Base-by-base conservation (phyloP, 2,888 invertebrate genomes). In the Pseudoips prasinana region DNA sequence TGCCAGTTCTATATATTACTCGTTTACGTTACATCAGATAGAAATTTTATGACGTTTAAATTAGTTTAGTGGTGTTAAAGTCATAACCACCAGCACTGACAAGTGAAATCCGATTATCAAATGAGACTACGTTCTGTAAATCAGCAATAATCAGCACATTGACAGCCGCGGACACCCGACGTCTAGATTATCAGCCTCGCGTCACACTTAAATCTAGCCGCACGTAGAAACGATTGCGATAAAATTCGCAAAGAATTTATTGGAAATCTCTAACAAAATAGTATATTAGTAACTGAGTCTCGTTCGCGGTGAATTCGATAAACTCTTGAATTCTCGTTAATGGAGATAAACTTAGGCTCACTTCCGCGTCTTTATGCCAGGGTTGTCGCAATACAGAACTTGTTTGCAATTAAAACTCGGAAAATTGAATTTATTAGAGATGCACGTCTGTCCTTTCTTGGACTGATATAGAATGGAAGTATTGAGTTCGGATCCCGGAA, bases 361-460 rank as follows among this genome's bases (percentile, higher is more conserved):
- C 40, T 56, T 56, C 56, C 56, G 58, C 27, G 24, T 41, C 25
- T 24, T 10, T 8, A 14, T 10, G 10, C 19, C 10, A 51, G 52
- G 47, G 47, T 24, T 47, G 51, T 42, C 45, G 35, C 29, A 14
- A 14, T 14, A 14, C 35, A n/a, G 48, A 47, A 58, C 59, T 22
- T 37, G 59, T 58, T 51, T 42, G 34, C 43, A 58, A 56, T 56
- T 58, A 58, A 55, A 55, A 37, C 47, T 33, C 14, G 24, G 44
- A 47, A 58, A 45, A 58, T 40, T 46, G 39, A 44, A 58, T 50
- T 55, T 50, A 43, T 55, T 50, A 42, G 39, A 34, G 42, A 37
- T 31, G 33, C 40, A 20, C 29, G 34, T 36, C 34, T 39, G 37
- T 42, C 41, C 54, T 40, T 54, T 35, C 35, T 25, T 45, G 54